Evolutionary conservation across 1,140 invertebrate genomes (phyloP).

Genomic region (Pemphigus obesinymphae): DNA sequence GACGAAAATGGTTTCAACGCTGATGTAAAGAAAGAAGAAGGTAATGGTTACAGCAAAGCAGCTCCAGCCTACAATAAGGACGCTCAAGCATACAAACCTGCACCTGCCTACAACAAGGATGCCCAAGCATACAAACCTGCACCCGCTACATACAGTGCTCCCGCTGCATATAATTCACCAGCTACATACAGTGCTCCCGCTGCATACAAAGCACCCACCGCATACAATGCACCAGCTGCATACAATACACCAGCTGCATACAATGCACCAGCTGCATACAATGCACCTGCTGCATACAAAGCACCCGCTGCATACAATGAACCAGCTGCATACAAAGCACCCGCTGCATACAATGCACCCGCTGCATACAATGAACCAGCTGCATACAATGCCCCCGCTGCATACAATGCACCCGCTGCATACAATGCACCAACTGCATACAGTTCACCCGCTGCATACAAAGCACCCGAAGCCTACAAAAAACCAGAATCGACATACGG

Average conservation of each 20-base stretch:
- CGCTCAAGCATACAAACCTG: not conserved
- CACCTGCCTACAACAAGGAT: no score
- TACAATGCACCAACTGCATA: not conserved
- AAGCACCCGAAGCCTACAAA: not conserved
- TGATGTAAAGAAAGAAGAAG: constrained; percentile 43
- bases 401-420: not conserved
- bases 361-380: not conserved
- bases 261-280: not conserved
- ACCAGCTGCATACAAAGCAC: not conserved
- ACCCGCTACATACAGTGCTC: not conserved
- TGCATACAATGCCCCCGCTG: not conserved
- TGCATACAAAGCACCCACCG: not conserved
- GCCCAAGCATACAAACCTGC: not conserved
- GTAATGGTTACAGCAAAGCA: constrained; percentile 33
- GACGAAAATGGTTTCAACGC: constrained; percentile 50
- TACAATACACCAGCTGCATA: not conserved
- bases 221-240: not conserved
- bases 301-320: not conserved
- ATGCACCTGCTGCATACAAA: not conserved
- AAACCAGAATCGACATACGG: not conserved
- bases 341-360: not conserved
- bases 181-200: not conserved
- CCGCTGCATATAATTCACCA: not conserved
- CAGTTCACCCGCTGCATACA: not conserved
- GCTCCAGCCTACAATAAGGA: constrained; percentile 49